Evolutionary conservation across 2,797 vertebrate species (phyloP), one percentile per base, ranked within the genome.

Genomic region (Lophotriccus pileatus): DNA sequence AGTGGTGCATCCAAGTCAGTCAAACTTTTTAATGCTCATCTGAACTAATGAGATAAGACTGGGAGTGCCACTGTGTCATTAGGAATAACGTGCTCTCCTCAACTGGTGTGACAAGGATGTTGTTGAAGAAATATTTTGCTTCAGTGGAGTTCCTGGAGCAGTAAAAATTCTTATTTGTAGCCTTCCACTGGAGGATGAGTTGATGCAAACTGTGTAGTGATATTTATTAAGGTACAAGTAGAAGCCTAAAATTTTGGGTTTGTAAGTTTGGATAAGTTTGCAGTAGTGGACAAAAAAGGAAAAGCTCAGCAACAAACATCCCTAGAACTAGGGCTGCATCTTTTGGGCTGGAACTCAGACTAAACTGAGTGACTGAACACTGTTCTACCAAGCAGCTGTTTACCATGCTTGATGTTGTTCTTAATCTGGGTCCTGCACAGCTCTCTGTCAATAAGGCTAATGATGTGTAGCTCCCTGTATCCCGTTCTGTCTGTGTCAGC

Each of bases 371-470:
- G 21, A 11, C 21, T 44, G 13, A 64, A 20, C 39, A 11, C 7
- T 41, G 10, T 36, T n/a, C 66, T 37, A 36, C 53, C 28, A 52
- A 39, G n/a, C 21, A 58, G 47, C n/a, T 69, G 44, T 43, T 50
- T 41, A 6, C 44, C 5, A 2, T 47, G 13, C 18, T 44, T 36
- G 55, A 12, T 70, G 25, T 1, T 78, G 12, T 75, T 47, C 28
- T 44, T 23, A 7, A 7, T 3, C 5, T 3, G 44, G 14, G 47
- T 53, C 44, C 52, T 67, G 41, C 47, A 21, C 39, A 28, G 15
- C 4, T 52, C 34, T 44, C 63, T 56, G 47, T 39, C 55, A 18
- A 0, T n/a, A 20, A 56, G 2, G 4, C 3, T 49, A 4, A 7
- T 21, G 52, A 41, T n/a, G 5, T 32, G 32, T 19, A 43, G 10